Evolutionary conservation across 1,140 invertebrate species (phyloP), one percentile per base, ranked within the genome.

Genomic region (Kradibia gibbosae): DNA sequence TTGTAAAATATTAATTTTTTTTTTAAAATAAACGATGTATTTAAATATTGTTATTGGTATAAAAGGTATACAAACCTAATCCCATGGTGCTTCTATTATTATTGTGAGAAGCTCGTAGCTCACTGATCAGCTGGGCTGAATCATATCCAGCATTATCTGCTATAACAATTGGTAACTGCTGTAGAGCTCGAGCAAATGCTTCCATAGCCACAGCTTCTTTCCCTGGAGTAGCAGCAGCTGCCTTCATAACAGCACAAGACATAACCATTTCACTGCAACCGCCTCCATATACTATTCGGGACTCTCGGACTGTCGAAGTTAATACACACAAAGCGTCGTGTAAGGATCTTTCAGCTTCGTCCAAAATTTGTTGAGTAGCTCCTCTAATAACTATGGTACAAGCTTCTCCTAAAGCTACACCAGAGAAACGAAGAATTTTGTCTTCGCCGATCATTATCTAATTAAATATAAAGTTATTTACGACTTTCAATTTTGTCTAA

Each of bases 101-200:
- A 62, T 95, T 95, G 90, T 99, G 99, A 25, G 94, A 93, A 34
- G 99, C 98, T 85, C 98, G 92, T 31, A 99, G 93, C 87, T 98
- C 94, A 25, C 97, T 96, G 50, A 99, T 93, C 39, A 99, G 92
- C 85, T 99, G 97, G 15, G 98, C 96, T 71, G 98, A 99, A 93
- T 99, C 99, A 89, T 97, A 99, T 77, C 99, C 99, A 84, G 97
- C 99, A 92, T 99, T 99, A 89, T 99, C 99, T 39, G 98, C 98
- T 85, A 99, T 99, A 71, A 96, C 96, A 39, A 96, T 98, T 5
- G 99, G 99, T 71, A 99, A 91, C 87, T 97, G 94, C 74, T 95
- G 93, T 45, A 97, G 90, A 45, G 99, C 98, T 83, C 94, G 93
- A 34, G 97, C 97, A 92, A 98, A 99, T 0, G 98, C 94, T 92